phyloP scores from a whole-genome alignment of 2,797 vertebrate genomes.

The Lepidocolaptes lacrymiger region DNA sequence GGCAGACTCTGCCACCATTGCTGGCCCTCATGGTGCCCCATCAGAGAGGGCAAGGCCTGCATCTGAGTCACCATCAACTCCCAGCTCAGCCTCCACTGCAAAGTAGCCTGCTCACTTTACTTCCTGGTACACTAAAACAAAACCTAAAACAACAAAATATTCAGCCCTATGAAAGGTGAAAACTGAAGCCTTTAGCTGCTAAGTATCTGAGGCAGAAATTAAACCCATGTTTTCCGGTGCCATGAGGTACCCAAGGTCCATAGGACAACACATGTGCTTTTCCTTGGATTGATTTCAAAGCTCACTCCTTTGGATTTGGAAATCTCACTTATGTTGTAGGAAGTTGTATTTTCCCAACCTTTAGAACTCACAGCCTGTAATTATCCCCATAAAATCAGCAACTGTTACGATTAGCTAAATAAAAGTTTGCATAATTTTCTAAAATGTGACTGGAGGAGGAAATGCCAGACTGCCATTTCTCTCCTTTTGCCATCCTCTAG shows the following conservation, averaged over 20 bases:
- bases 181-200: background rate
- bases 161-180: background rate
- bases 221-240: background rate
- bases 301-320: background rate
- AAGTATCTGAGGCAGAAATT: background rate
- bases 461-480: background rate
- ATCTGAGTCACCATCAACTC: background rate
- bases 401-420: background rate
- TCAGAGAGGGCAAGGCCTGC: background rate
- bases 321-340: background rate
- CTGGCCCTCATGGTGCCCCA: accelerated
- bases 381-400: background rate
- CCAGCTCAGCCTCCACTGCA: accelerated
- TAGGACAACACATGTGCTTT: background rate
- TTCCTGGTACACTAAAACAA: background rate
- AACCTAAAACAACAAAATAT: background rate
- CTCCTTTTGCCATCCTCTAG: background rate
- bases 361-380: background rate
- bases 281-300: background rate
- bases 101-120: background rate
- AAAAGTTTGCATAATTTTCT: background rate
- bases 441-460: background rate
- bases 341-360: background rate
- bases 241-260: background rate
- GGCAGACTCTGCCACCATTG: background rate